Conservation (phyloP, 2,797 vertebrate genomes). For the Silurus lanzhouensis region DNA sequence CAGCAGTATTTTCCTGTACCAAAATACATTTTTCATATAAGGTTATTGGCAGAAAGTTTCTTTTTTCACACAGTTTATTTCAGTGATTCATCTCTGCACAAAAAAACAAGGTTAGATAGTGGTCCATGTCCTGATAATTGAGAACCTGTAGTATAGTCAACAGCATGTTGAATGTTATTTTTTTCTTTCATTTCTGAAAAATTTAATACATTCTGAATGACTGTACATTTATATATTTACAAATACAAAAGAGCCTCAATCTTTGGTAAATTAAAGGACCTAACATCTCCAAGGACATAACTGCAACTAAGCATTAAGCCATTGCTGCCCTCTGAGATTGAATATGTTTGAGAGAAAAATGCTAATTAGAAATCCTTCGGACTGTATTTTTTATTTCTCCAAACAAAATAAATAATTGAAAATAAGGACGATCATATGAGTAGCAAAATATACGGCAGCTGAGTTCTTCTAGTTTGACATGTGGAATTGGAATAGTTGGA, state of each 20-base stretch:
- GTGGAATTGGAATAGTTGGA: background rate
- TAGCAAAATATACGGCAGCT: background rate
- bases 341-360: conserved; percentile 40
- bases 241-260: background rate
- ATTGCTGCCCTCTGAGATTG: conserved; percentile 40
- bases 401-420: conserved; percentile 25
- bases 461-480: background rate
- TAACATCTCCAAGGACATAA: conserved; percentile 32
- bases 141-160: background rate
- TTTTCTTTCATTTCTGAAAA: background rate
- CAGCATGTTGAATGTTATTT: background rate
- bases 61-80: background rate
- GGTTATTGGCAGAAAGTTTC: background rate
- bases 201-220: background rate
- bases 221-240: background rate
- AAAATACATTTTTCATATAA: background rate
- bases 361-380: conserved; percentile 21
- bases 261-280: conserved; percentile 11
- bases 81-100: background rate
- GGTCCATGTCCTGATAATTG: background rate
- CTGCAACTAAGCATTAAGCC: conserved; percentile 43
- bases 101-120: background rate
- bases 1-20: background rate
- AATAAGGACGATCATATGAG: conserved; percentile 13
- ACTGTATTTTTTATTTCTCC: conserved; percentile 21